Base-by-base conservation (phyloP, 2,797 vertebrate genomes). In the Capromys pilorides region DNA sequence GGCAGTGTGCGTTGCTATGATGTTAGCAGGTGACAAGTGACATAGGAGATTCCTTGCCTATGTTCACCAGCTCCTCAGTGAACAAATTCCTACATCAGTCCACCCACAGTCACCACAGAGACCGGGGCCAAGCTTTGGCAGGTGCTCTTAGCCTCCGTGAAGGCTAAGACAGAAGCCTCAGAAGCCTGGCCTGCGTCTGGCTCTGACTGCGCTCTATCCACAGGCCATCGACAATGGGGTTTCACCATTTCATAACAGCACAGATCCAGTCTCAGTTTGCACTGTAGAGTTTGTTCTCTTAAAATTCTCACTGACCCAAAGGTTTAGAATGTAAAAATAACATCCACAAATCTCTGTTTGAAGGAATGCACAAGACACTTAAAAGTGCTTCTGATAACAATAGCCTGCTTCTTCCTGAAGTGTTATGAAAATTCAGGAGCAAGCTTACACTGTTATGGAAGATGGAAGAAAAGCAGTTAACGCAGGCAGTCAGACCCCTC, bases 241-340 rank as follows among this genome's bases (percentile, higher is more conserved):
- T 59, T 91, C 80, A 54, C 62, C 45, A 59, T 49, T 39, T 90
- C 22, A 14, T 45, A 33, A 62, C 1, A 73, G 54, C 86, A 36
- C 88, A 66, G 73, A 87, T 36, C 45, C 33, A 9, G 13, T 49
- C 75, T 92, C 49, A 2, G 54, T 85, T 75, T 49, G 57, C 75
- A 8, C 3, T 19, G 62, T 85, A 39, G 88, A 73, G 61, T 73
- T 75, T 87, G 4, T 79, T 87, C 93, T 89, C 77, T 75, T 90
- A 62, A 95, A 78, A 84, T 57, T 79, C 77, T 85, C 84, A 59
- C 61, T 69, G 83, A 80, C 62, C 67, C n/a, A 57, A 84, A 78
- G 86, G 78, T 83, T 93, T 95, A 83, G 88, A 95, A 84, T 92
- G 81, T 88, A 28, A 95, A 96, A 93, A 96, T 89, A 94, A 88